phyloP scores from a whole-genome alignment of 2,113 vertebrate genomes.

The Siniperca chuatsi region DNA sequence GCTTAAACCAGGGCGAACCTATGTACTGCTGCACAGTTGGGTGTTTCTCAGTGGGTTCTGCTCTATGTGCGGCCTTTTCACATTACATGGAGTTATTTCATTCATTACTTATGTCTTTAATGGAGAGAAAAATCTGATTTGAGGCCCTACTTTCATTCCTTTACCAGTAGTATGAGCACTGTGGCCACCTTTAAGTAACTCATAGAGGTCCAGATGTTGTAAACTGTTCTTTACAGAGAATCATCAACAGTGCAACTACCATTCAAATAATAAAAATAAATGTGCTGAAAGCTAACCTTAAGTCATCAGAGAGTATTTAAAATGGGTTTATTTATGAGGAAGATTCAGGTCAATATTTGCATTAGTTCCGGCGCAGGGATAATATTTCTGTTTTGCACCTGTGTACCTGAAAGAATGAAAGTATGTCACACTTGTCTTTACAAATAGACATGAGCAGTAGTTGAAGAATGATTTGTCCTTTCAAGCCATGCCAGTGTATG shows the following conservation, averaged over 20 bases:
- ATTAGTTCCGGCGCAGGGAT: conserved; percentile 16
- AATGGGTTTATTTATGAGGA: conserved; percentile 43
- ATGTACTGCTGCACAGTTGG: neutral
- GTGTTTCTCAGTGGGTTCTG: neutral
- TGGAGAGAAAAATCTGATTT: neutral
- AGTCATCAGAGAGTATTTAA: conserved; percentile 41
- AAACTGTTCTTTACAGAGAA: neutral
- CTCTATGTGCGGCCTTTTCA: neutral
- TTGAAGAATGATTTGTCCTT: conserved; percentile 72
- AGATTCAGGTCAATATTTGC: conserved; percentile 30
- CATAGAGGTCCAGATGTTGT: neutral
- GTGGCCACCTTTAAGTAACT: neutral
- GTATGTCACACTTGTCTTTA: conserved; percentile 73
- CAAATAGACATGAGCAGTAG: conserved; percentile 76
- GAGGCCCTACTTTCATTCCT: neutral
- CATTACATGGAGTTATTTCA: neutral
- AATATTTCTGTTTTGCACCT: conserved; percentile 68
- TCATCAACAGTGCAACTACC: neutral
- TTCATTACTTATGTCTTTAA: neutral
- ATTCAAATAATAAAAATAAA: conserved; percentile 44
- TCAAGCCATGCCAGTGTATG: conserved; percentile 61
- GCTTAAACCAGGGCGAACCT: neutral
- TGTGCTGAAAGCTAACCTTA: conserved; percentile 31
- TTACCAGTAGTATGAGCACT: neutral
- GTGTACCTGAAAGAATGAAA: conserved; percentile 75